Percentiles rank a stretch among this genome's conserved stretches.
phyloP scores from a whole-genome alignment of 1,140 invertebrate genomes.

The Rhagoletis pomonella region DNA sequence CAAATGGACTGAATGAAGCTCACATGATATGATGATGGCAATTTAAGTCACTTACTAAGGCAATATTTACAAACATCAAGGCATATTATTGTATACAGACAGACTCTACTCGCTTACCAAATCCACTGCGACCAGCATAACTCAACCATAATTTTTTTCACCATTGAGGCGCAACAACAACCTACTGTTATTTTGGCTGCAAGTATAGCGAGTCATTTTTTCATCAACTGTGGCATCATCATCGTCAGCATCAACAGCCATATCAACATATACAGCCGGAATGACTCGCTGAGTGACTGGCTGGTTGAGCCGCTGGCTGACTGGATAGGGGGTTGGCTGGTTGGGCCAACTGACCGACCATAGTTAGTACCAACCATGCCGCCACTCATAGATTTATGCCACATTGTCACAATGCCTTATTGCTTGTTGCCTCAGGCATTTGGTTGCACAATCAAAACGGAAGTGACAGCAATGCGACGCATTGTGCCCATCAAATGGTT shows the following conservation, averaged over 20 bases:
- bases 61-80: not conserved
- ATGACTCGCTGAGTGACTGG: constrained; percentile 41
- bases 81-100: not conserved
- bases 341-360: not conserved
- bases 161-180: not conserved
- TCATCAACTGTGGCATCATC: constrained; percentile 53
- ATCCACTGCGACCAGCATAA: not conserved
- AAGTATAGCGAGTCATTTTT: not conserved
- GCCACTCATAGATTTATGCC: constrained; percentile 34
- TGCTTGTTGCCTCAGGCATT: constrained; percentile 53
- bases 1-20: constrained; percentile 31
- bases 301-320: not conserved
- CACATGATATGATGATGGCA: constrained; percentile 69
- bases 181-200: not conserved
- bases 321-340: constrained; percentile 5
- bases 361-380: constrained; percentile 5
- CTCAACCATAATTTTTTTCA: not conserved
- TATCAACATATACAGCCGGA: not conserved
- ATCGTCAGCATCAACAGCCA: constrained; percentile 8
- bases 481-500: constrained; percentile 51
- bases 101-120: no score
- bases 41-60: constrained; percentile 67
- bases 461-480: constrained; percentile 43
- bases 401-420: constrained; percentile 26
- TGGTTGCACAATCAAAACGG: constrained; percentile 47